phyloP scores from a whole-genome alignment of 2,888 invertebrate species.

The Limnephilus lunatus region DNA sequence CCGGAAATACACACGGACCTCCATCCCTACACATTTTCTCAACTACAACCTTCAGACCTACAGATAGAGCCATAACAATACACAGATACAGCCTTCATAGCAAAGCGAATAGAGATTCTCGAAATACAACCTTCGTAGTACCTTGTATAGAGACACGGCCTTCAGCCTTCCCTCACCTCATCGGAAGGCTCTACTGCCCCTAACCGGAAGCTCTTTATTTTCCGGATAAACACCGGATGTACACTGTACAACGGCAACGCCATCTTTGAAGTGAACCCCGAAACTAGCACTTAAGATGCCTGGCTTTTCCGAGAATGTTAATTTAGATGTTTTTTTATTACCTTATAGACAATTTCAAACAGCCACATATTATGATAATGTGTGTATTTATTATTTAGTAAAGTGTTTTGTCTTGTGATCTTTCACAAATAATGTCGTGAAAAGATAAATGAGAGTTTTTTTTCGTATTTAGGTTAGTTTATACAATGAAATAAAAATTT shows the following conservation, averaged over 20 bases:
- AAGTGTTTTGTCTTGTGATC: no score
- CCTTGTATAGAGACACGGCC: neutral
- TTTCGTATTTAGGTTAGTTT: no score
- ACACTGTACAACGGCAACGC: neutral
- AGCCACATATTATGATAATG: neutral
- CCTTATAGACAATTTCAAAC: neutral
- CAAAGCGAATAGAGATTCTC: no score
- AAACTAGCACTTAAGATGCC: conserved; percentile 25
- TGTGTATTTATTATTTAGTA: no score
- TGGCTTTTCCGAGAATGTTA: neutral
- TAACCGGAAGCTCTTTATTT: conserved; percentile 47
- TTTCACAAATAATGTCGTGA: no score
- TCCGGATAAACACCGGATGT: conserved; percentile 42
- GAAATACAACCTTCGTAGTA: no score
- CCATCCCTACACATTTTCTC: neutral
- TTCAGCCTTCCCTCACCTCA: neutral
- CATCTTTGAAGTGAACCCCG: conserved; percentile 35
- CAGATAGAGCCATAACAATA: neutral
- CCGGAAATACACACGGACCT: conserved; percentile 41
- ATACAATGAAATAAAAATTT: no score
- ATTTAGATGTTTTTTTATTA: neutral
- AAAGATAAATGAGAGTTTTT: no score
- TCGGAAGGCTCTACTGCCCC: conserved; percentile 16
- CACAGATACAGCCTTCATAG: no score
- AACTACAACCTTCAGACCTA: neutral